Percentiles rank a stretch among this genome's conserved stretches.
Evolutionary conservation across 1,140 invertebrate species (phyloP).

Genomic region (Dendrolimus punctatus): DNA sequence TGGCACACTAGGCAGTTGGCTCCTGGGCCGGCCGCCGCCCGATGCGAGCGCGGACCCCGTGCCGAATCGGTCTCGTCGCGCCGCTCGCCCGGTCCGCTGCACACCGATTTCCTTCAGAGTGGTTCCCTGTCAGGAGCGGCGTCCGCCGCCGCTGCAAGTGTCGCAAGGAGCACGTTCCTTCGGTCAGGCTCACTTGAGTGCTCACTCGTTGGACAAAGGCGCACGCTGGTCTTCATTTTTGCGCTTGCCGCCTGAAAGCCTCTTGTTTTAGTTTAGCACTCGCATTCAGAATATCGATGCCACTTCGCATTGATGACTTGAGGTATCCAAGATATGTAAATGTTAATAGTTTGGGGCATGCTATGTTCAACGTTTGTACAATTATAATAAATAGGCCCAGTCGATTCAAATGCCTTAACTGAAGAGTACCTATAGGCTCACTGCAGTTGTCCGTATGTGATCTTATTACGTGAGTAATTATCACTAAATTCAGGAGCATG

Average conservation of each 20-base stretch:
- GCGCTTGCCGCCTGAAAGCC: background rate
- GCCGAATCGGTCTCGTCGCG: slow-evolving; percentile 25
- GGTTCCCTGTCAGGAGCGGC: slow-evolving; percentile 11
- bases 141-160: background rate
- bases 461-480: too few relatives aligned
- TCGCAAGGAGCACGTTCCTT: slow-evolving; percentile 13
- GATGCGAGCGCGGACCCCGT: slow-evolving; percentile 32
- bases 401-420: too few relatives aligned
- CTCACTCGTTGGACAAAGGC: slow-evolving; percentile 10
- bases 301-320: too few relatives aligned
- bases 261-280: too few relatives aligned
- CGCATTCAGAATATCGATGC: too few relatives aligned
- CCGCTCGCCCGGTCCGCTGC: slow-evolving; percentile 7
- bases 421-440: too few relatives aligned
- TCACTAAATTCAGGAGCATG: too few relatives aligned
- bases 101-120: slow-evolving; percentile 1
- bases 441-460: too few relatives aligned
- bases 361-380: slow-evolving; percentile 5
- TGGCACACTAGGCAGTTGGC: slow-evolving; percentile 26
- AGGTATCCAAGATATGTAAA: slow-evolving; percentile 20
- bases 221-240: slow-evolving; percentile 10
- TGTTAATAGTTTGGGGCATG: slow-evolving; percentile 17
- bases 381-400: too few relatives aligned
- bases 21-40: slow-evolving; percentile 24
- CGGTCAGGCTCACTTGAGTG: slow-evolving; percentile 9